Evolutionary conservation across 1,140 invertebrate species (phyloP).

Genomic region (Pseudomyrmex cubaensis): DNA sequence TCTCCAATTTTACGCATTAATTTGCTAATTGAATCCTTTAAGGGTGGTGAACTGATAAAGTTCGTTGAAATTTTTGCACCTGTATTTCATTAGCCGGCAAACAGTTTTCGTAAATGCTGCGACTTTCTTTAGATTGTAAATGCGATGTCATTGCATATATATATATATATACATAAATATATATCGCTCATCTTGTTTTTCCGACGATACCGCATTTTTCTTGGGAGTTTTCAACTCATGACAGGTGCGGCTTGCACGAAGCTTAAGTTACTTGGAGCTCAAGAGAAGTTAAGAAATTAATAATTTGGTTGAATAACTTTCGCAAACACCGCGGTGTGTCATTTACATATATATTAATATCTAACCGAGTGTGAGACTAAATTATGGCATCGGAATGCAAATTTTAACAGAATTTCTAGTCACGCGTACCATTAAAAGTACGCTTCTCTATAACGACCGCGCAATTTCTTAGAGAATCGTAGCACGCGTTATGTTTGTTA

Average conservation of each 20-base stretch:
- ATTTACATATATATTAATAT: slow-evolving; percentile 60
- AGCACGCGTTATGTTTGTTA: background rate
- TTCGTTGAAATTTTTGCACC: slow-evolving; percentile 27
- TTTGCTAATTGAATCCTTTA: slow-evolving; percentile 63
- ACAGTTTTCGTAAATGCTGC: background rate
- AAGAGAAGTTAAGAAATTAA: slow-evolving; percentile 59
- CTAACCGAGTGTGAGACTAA: slow-evolving; percentile 54
- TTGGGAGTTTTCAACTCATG: slow-evolving; percentile 41
- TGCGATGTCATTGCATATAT: slow-evolving; percentile 1
- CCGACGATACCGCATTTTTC: slow-evolving; percentile 30
- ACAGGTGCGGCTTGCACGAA: slow-evolving; percentile 24
- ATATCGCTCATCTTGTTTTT: slow-evolving; percentile 22
- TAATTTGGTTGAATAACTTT: slow-evolving; percentile 59
- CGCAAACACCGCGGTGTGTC: slow-evolving; percentile 37
- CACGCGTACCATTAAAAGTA: slow-evolving; percentile 38
- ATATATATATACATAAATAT: background rate
- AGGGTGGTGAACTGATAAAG: slow-evolving; percentile 47
- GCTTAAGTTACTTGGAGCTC: slow-evolving; percentile 42
- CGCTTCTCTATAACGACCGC: background rate
- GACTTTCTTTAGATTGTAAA: slow-evolving; percentile 9
- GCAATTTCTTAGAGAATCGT: slow-evolving; percentile 8
- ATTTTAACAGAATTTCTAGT: slow-evolving; percentile 45
- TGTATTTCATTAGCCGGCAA: slow-evolving; percentile 26
- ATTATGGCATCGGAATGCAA: slow-evolving; percentile 54
- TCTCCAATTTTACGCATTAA: slow-evolving; percentile 66